Percentiles rank a stretch among this genome's conserved stretches.
These are phyloP conservation scores for Magallana angulata DNA, from an alignment of 1,140 invertebrate species.

Conservation along the genomic window DNA sequence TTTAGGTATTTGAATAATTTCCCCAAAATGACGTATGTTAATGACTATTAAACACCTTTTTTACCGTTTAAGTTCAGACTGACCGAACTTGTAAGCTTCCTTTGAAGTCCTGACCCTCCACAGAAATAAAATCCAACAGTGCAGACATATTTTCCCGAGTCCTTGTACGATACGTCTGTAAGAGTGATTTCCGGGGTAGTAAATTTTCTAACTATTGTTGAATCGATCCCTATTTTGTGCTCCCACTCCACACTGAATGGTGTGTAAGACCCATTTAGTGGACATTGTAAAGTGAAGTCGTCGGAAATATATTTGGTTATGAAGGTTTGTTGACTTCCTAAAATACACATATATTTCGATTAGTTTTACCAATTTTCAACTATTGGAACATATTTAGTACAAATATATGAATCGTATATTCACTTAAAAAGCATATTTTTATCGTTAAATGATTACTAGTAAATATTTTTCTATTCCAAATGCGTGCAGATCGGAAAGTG, in stretches of 20 bases:
- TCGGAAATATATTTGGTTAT: conserved; percentile 11
- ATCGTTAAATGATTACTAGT: too few species aligned
- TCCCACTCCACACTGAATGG: background rate
- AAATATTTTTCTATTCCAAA: background rate
- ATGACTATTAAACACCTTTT: too few species aligned
- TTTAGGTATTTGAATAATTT: background rate
- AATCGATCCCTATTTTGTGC: background rate
- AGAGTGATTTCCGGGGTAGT: background rate
- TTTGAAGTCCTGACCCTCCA: background rate
- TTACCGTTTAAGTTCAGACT: too few species aligned
- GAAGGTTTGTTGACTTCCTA: background rate
- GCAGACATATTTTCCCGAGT: background rate
- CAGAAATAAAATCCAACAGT: background rate
- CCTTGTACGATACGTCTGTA: background rate
- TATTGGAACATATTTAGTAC: too few species aligned
- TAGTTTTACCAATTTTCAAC: too few species aligned
- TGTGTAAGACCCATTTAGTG: background rate
- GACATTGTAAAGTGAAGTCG: background rate
- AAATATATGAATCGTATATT: too few species aligned
- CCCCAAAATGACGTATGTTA: too few species aligned
- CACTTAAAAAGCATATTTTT: too few species aligned
- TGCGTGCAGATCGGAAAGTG: background rate
- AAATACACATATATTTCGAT: background rate
- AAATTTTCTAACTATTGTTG: background rate
- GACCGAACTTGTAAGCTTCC: background rate